These are phyloP conservation scores for Drosophila pallidifrons DNA, from an alignment of 1,140 invertebrate genomes.

Conservation along the genomic window DNA sequence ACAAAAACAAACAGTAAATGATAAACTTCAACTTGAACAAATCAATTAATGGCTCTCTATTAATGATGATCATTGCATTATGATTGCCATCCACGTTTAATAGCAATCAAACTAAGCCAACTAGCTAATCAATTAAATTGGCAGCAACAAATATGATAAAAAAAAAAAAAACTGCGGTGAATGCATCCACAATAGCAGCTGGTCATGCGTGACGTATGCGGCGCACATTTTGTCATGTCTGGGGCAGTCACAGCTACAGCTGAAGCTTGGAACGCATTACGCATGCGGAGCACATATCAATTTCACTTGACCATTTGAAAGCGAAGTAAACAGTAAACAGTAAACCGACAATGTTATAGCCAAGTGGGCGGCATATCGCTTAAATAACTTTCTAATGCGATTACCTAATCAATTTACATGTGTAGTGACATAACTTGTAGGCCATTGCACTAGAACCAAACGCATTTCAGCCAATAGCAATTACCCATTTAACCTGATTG, in stretches of 20 bases:
- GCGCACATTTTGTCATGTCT: slow-evolving; percentile 52
- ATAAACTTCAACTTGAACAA: slow-evolving; percentile 77
- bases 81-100: slow-evolving; percentile 53
- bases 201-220: slow-evolving; percentile 59
- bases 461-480: neutral
- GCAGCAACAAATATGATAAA: slow-evolving; percentile 19
- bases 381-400: slow-evolving; percentile 73
- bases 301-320: slow-evolving; percentile 83
- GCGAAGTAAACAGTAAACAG: slow-evolving; percentile 46
- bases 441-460: slow-evolving; percentile 29
- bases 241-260: neutral
- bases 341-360: slow-evolving; percentile 45
- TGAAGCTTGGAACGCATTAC: slow-evolving; percentile 45
- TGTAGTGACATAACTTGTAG: slow-evolving; percentile 17
- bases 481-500: neutral
- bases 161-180: slow-evolving; percentile 21
- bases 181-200: slow-evolving; percentile 48
- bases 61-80: slow-evolving; percentile 50
- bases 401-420: slow-evolving; percentile 53
- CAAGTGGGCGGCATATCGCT: slow-evolving; percentile 60
- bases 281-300: slow-evolving; percentile 66
- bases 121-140: slow-evolving; percentile 58
- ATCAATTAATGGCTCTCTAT: slow-evolving; percentile 37
- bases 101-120: slow-evolving; percentile 56
- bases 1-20: slow-evolving; percentile 39